These are phyloP conservation scores for Hemitrygon akajei DNA, from an alignment of 2,797 vertebrate genomes.

Conservation along the genomic window DNA sequence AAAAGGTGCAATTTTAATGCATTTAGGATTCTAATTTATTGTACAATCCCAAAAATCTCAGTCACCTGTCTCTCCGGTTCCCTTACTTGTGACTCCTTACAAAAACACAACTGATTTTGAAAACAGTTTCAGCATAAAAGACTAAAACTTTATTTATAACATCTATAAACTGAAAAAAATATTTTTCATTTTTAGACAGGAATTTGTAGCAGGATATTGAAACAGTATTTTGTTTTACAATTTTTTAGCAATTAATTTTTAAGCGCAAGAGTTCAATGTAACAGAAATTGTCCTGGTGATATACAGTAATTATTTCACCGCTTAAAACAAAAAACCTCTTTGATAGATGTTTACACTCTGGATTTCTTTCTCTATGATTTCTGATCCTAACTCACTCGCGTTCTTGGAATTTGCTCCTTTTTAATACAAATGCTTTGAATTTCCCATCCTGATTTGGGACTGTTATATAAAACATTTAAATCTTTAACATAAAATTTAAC, in stretches of 20 bases:
- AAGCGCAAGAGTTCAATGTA: not conserved
- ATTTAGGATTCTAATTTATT: not conserved
- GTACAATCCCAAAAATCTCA: not conserved
- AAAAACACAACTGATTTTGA: not conserved
- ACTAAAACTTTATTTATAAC: not conserved
- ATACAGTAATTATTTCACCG: constrained; percentile 2
- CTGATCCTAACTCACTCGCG: not conserved
- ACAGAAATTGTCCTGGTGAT: not conserved
- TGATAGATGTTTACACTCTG: not conserved
- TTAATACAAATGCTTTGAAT: not conserved
- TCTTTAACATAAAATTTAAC: not conserved
- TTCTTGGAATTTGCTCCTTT: not conserved
- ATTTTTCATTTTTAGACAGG: not conserved
- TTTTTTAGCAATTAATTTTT: not conserved
- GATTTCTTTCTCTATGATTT: not conserved
- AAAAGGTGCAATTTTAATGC: not conserved
- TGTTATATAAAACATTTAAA: not conserved
- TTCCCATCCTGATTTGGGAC: not conserved
- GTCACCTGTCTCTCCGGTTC: not conserved
- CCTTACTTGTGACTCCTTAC: not conserved
- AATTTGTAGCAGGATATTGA: not conserved
- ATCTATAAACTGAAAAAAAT: not conserved
- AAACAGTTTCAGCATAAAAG: not conserved
- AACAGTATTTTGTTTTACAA: not conserved
- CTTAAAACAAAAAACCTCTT: not conserved